A percentile compares a stretch with the other conserved stretches of the same genome.
phyloP scores from a whole-genome alignment of 2,797 vertebrate species.

The Sarcoramphus papa region DNA sequence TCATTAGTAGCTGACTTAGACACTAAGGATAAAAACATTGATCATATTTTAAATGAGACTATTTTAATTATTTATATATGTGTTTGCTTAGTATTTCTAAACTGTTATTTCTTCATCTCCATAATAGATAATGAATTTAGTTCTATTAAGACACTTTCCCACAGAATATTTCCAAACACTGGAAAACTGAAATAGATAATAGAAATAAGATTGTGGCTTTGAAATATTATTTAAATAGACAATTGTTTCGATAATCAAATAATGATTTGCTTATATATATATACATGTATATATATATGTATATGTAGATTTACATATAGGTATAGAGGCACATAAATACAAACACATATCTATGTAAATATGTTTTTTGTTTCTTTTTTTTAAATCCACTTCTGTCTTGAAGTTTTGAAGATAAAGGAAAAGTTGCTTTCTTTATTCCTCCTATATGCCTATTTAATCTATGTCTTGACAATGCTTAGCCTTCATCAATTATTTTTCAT shows the following conservation, averaged over 20 bases:
- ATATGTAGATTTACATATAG: background rate
- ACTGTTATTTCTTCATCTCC: background rate
- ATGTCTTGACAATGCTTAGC: background rate
- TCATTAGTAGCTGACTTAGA: background rate
- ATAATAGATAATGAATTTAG: background rate
- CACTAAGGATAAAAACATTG: background rate
- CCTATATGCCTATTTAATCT: background rate
- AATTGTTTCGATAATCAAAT: background rate
- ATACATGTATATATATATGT: background rate
- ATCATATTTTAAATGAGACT: background rate
- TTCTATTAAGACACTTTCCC: background rate
- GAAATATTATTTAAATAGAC: background rate
- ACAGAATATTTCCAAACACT: background rate
- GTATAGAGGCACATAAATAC: background rate
- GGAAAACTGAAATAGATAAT: background rate
- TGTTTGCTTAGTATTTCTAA: background rate
- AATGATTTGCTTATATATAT: background rate
- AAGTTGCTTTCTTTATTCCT: background rate
- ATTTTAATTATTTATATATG: background rate
- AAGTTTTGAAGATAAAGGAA: background rate
- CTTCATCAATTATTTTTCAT: background rate
- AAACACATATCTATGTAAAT: background rate
- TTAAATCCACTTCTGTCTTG: background rate
- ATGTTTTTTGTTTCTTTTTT: rapidly evolving
- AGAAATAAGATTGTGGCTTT: background rate